Conservation (phyloP, 2,888 invertebrate species). For the Lepas anatifera region DNA sequence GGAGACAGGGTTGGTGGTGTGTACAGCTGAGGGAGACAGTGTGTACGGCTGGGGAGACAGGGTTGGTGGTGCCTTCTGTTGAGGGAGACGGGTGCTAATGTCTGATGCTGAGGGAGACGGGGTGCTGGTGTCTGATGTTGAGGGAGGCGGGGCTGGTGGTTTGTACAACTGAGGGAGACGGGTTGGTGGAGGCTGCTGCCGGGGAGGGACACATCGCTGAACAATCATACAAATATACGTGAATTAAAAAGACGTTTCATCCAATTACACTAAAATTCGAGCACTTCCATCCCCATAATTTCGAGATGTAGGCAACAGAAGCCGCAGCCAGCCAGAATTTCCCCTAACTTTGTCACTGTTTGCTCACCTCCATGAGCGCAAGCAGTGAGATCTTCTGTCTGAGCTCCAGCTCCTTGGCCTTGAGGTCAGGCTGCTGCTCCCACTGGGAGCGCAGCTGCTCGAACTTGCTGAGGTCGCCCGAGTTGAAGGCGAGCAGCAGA, state of each 20-base stretch:
- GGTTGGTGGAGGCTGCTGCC: not conserved
- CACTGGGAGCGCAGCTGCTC: slow-evolving; percentile 59
- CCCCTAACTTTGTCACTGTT: too few relatives aligned
- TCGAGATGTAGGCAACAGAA: too few relatives aligned
- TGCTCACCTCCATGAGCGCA: slow-evolving; percentile 82
- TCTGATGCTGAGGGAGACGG: too few relatives aligned
- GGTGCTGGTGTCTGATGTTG: too few relatives aligned
- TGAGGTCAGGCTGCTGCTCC: slow-evolving; percentile 69
- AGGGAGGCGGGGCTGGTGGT: not conserved
- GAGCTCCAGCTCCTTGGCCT: slow-evolving; percentile 63
- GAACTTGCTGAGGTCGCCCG: slow-evolving; percentile 65
- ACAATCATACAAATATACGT: not conserved
- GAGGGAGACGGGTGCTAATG: too few relatives aligned
- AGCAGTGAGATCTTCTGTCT: slow-evolving; percentile 87
- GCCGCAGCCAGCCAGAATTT: too few relatives aligned
- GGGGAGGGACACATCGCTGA: not conserved
- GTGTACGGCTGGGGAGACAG: too few relatives aligned
- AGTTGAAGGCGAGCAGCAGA: slow-evolving; percentile 71
- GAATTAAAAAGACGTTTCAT: not conserved
- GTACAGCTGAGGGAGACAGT: too few relatives aligned
- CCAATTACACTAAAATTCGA: not conserved
- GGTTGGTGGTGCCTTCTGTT: too few relatives aligned
- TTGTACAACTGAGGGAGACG: not conserved
- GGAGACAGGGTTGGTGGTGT: too few relatives aligned
- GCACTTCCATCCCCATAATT: not conserved